These are phyloP conservation scores for Philypnodon macrostomus DNA, from an alignment of 2,797 vertebrate species.

Conservation along the genomic window DNA sequence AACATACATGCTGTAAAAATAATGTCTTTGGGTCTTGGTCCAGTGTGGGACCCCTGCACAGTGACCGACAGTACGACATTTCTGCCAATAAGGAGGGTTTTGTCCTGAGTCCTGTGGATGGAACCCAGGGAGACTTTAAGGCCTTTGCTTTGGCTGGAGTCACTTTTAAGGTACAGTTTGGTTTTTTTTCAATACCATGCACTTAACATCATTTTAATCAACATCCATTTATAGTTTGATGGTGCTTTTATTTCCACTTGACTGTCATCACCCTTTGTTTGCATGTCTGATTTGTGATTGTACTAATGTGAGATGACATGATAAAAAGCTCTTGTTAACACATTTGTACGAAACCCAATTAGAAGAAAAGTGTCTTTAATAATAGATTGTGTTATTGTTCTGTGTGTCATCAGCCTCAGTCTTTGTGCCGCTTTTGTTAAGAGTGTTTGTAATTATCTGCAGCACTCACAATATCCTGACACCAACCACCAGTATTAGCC, in stretches of 20 bases:
- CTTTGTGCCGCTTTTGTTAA: slow-evolving; percentile 28
- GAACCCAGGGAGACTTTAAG: slow-evolving; percentile 89
- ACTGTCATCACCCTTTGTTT: slow-evolving; percentile 4
- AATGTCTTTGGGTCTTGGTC: background rate
- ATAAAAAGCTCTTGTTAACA: slow-evolving; percentile 15
- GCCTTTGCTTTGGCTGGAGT: slow-evolving; percentile 95
- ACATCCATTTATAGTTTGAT: background rate
- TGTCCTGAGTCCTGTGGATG: slow-evolving; percentile 88
- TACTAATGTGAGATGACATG: slow-evolving; percentile 12
- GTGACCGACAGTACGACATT: slow-evolving; percentile 88
- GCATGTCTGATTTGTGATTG: slow-evolving; percentile 13
- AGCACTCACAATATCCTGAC: slow-evolving; percentile 21
- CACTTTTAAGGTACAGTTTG: slow-evolving; percentile 87
- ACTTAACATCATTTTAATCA: background rate
- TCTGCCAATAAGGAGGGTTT: slow-evolving; percentile 93
- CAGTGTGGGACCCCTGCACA: slow-evolving; percentile 95
- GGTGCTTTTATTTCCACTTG: slow-evolving; percentile 1
- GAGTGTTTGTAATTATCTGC: slow-evolving; percentile 29
- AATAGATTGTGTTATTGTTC: slow-evolving; percentile 11
- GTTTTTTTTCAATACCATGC: background rate
- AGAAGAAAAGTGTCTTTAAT: slow-evolving; percentile 18
- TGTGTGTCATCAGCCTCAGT: slow-evolving; percentile 15
- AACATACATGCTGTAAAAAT: no score
- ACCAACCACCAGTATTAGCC: slow-evolving; percentile 27
- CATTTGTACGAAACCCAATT: slow-evolving; percentile 29